phyloP scores from a whole-genome alignment of 2,888 invertebrate genomes.

The Patella pellucida region DNA sequence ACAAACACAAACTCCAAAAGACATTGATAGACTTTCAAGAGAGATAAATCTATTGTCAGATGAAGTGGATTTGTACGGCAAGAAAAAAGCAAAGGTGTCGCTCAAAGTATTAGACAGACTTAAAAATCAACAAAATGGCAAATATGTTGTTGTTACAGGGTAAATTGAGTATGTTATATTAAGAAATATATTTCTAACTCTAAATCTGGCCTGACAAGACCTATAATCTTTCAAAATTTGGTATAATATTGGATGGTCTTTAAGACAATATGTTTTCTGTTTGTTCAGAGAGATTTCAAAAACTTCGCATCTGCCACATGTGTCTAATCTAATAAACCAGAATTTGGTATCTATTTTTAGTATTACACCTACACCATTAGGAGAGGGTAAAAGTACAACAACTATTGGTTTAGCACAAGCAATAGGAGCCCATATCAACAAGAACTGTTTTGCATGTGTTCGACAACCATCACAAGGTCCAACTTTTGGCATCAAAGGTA shows the following conservation, averaged over 20 bases:
- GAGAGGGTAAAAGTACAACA: conserved; percentile 98
- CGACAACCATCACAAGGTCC: conserved; percentile 99
- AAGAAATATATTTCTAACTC: too few species aligned
- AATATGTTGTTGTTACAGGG: conserved; percentile 96
- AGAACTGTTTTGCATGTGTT: conserved; percentile 92
- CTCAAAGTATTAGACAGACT: conserved; percentile 85
- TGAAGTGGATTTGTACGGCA: conserved; percentile 92
- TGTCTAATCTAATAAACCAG: too few species aligned
- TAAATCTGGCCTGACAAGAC: too few species aligned
- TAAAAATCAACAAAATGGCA: conserved; percentile 80
- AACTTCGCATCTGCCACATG: too few species aligned
- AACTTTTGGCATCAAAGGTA: conserved; percentile 96
- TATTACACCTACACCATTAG: conserved; percentile 98
- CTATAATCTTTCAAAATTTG: too few species aligned
- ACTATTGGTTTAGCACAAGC: conserved; percentile 94
- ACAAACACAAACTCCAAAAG: conserved; percentile 88
- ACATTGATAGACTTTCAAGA: conserved; percentile 81
- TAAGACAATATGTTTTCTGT: not conserved
- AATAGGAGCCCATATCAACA: conserved; percentile 84
- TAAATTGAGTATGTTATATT: conserved; percentile 70
- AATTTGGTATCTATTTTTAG: conserved; percentile 72
- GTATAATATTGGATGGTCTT: not conserved
- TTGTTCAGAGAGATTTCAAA: too few species aligned
- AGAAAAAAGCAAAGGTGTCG: conserved; percentile 93
- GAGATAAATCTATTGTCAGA: conserved; percentile 86